These are phyloP conservation scores for Drosophila dunni DNA, from an alignment of 1,140 invertebrate genomes.

Conservation along the genomic window DNA sequence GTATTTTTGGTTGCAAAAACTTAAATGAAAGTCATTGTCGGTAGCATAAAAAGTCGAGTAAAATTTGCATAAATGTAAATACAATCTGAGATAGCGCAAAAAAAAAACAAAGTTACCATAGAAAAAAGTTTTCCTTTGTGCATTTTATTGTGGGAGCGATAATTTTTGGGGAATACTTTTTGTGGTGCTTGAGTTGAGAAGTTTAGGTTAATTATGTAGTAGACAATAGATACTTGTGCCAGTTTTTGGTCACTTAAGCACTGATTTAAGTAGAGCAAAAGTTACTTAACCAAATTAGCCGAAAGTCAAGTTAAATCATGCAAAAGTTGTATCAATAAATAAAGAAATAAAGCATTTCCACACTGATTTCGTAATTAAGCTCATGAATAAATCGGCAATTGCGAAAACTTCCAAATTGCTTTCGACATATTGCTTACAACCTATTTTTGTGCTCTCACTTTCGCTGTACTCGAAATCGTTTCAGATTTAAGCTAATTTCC, in stretches of 20 bases:
- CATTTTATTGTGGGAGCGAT: background rate
- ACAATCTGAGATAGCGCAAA: slow-evolving; percentile 8
- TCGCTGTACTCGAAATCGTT: slow-evolving; percentile 34
- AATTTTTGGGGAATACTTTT: background rate
- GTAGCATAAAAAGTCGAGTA: slow-evolving; percentile 34
- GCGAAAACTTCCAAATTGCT: slow-evolving; percentile 6
- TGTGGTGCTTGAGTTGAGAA: slow-evolving; percentile 1
- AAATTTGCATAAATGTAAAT: slow-evolving; percentile 60
- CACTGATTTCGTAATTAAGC: slow-evolving; percentile 22
- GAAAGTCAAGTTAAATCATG: background rate
- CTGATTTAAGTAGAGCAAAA: background rate
- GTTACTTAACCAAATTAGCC: background rate
- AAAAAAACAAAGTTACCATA: background rate
- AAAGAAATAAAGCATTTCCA: slow-evolving; percentile 19
- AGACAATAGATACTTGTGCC: background rate
- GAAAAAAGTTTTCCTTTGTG: slow-evolving; percentile 4
- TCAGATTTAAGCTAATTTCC: slow-evolving; percentile 58
- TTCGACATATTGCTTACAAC: slow-evolving; percentile 14
- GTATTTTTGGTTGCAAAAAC: slow-evolving; percentile 20
- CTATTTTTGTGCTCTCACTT: background rate
- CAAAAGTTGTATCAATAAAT: background rate
- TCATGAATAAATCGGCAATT: slow-evolving; percentile 13
- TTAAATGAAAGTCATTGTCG: slow-evolving; percentile 57
- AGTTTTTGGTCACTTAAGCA: background rate
- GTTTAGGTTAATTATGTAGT: slow-evolving; percentile 1